Percentiles rank a stretch among this genome's conserved stretches.
Conservation (phyloP, 2,113 vertebrate genomes). For the Meles meles region DNA sequence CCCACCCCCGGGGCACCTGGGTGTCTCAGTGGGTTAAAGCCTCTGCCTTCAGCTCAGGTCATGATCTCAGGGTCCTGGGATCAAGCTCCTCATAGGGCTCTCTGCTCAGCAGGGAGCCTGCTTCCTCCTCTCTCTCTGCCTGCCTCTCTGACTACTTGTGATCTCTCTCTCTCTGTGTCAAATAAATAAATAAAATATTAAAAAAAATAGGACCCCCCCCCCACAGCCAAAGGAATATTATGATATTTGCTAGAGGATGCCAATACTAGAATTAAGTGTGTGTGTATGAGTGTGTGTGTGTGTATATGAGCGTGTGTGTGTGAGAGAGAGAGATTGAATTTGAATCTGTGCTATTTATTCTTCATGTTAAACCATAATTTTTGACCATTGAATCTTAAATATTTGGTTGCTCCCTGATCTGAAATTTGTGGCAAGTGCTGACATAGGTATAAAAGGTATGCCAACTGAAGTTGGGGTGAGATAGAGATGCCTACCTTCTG, state of each 20-base stretch:
- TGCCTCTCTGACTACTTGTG: too few species aligned
- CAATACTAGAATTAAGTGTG: not conserved
- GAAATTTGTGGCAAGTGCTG: not conserved
- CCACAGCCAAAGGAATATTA: not conserved
- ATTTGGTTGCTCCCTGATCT: not conserved
- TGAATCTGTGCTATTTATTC: not conserved
- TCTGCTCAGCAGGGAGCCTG: too few species aligned
- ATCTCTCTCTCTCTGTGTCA: too few species aligned
- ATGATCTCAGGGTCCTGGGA: too few species aligned
- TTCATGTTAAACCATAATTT: not conserved
- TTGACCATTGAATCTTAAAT: constrained; percentile 2
- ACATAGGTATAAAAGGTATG: not conserved
- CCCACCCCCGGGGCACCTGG: too few species aligned
- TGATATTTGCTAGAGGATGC: not conserved
- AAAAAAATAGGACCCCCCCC: not conserved
- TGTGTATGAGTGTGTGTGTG: not conserved
- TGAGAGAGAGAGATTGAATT: not conserved
- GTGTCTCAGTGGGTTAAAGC: too few species aligned
- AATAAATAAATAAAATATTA: too few species aligned
- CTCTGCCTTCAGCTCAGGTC: too few species aligned
- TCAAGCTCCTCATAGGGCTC: too few species aligned
- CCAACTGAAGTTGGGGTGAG: not conserved
- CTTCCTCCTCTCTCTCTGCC: too few species aligned
- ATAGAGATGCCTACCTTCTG: not conserved
- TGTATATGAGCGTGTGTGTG: not conserved